These are phyloP conservation scores for Acrocyrtus sp. DNA, from an alignment of 2,888 invertebrate genomes.

Conservation along the genomic window DNA sequence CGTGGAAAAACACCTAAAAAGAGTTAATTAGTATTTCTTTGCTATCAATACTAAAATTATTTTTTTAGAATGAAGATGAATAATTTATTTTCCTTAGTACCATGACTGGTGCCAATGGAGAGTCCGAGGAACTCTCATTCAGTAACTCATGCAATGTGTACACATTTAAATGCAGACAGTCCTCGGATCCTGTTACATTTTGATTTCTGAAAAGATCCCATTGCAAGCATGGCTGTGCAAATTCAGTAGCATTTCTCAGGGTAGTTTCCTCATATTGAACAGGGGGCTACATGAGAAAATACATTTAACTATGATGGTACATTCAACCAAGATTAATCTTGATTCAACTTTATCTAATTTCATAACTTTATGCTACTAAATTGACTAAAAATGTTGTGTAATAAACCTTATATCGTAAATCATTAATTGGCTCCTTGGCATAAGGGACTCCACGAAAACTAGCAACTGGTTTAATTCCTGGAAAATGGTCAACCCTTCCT, in stretches of 20 bases:
- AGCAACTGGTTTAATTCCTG: conserved; percentile 34
- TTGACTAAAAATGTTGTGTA: not conserved
- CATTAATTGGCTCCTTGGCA: conserved; percentile 51
- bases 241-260: conserved; percentile 39
- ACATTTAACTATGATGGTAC: no score
- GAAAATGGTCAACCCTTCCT: conserved; percentile 40
- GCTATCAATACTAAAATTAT: no score
- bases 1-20: conserved; percentile 47
- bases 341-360: no score
- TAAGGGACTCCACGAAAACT: conserved; percentile 55
- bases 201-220: conserved; percentile 55
- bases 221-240: conserved; percentile 56
- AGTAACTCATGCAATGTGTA: conserved; percentile 29
- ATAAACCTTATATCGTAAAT: conserved; percentile 54
- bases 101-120: conserved; percentile 53
- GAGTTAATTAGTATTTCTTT: not conserved
- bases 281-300: conserved; percentile 56
- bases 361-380: no score
- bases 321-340: no score
- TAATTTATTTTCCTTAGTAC: conserved; percentile 42
- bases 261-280: conserved; percentile 45
- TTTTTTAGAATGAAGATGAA: no score
- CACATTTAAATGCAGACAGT: conserved; percentile 56
- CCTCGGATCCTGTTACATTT: conserved; percentile 54
- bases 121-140: conserved; percentile 3